A percentile compares a stretch with the other conserved stretches of the same genome.
These are phyloP conservation scores for Lepus europaeus DNA, from an alignment of 2,113 vertebrate genomes.

Conservation along the genomic window DNA sequence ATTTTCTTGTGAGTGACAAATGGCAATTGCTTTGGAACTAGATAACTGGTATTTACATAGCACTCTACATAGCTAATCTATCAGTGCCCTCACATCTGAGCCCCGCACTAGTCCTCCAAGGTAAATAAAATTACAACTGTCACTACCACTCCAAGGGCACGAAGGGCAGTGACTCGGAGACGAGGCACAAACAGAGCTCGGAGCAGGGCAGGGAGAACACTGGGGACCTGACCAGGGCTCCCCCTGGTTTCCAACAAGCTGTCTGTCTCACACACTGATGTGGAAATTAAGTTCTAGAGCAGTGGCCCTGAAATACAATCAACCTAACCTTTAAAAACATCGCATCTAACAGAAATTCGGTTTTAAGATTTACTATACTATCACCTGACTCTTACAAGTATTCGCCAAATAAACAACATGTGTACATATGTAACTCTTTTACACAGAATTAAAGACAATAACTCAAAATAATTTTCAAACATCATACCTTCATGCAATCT, in stretches of 20 bases:
- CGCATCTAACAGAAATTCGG: conserved; percentile 38
- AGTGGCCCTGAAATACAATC: not conserved
- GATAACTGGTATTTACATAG: not conserved
- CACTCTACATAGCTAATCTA: not conserved
- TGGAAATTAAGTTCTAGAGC: not conserved
- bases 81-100: not conserved
- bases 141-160: not conserved
- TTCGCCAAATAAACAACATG: conserved; percentile 34
- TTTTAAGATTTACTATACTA: not conserved
- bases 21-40: not conserved
- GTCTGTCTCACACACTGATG: too few relatives aligned
- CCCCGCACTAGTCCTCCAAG: not conserved
- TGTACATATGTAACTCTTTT: not conserved
- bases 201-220: not conserved
- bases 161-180: not conserved
- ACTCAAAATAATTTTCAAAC: conserved; percentile 44
- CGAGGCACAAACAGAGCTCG: not conserved
- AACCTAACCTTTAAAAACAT: not conserved
- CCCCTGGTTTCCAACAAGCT: not conserved
- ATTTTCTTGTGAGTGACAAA: not conserved
- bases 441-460: conserved; percentile 10
- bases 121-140: not conserved
- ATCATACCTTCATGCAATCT: conserved; percentile 96
- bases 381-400: too few relatives aligned
- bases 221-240: not conserved